Base-by-base conservation (phyloP, 2,797 vertebrate genomes). In the Acanthurus leucopareius region DNA sequence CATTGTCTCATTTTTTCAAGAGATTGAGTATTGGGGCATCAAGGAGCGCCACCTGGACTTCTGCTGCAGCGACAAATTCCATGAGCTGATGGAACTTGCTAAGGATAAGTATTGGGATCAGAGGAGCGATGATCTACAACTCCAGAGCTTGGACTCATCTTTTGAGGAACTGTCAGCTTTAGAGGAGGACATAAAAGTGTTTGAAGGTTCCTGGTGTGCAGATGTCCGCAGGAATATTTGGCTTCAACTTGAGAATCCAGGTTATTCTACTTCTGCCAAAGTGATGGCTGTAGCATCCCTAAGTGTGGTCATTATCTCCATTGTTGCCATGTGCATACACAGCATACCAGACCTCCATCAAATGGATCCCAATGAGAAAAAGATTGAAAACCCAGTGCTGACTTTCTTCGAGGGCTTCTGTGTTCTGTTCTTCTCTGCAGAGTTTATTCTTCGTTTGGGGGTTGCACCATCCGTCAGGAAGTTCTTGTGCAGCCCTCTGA, bases 21-120 rank as follows among this genome's bases (percentile, higher is more conserved):
- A 99, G 93, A 97, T 99, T 4, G 97, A 99, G 80, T 99, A 99
- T 73, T 99, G 97, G 98, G 97, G 98, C 47, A 97, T 99, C 88
- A 97, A 97, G 0, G 97, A 97, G 62, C 92, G 96, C 5, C 96
- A 97, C 71, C 93, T 99, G 19, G 97, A 96, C 77, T 86, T 95
- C 17, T 99, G 98, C 88, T 99, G 97, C 91, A 97, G 96, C 83
- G 89, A 92, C 76, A 93, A 92, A 76, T 99, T 97, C 85, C 95
- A 97, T 57, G 97, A 98, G 63, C 95, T 95, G 62, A 98, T 96
- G 91, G 95, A 96, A 52, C 93, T 95, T 4, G 83, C 84, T 5
- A 92, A 91, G 0, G 94, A 94, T 2, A 92, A 86, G 32, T 91
- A 94, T 69, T 97, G 96, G 96, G 97, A 97, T 52, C 91, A 95